Base-by-base conservation (phyloP, 2,888 invertebrate species). In the Pterostichus niger region DNA sequence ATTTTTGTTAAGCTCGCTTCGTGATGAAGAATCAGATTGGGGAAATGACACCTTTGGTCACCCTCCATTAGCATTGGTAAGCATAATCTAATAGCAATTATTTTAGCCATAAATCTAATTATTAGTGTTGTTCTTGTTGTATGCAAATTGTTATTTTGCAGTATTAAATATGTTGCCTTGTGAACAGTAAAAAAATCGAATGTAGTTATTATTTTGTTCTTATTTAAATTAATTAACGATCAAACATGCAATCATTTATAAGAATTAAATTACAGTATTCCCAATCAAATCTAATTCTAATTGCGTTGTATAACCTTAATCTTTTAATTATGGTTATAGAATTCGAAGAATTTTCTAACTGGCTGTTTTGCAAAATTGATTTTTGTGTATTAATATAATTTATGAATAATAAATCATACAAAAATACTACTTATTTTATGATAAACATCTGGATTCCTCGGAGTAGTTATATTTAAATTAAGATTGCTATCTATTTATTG, bases 181-280 rank as follows among this genome's bases (percentile, higher is more conserved):
- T 71, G 33, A n/a, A 17, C 15, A 5, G 10, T 9, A 11, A 56
- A 56, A 71, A 71, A 71, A 71, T 13, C 44, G 17, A 15, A 71
- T 44, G 35, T 71, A 71, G 17, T 71, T 15, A 71, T 71, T 71
- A 71, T 71, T 52, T 40, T 71, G 68, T 71, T 71, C 68, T 44
- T 71, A 71, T 40, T 71, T 46, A 44, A 71, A 64, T 64, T 71
- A 71, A 71, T 71, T 71, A 71, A 44, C 17, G n/a, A 64, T 33
- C 33, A 64, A 7, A 13, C 64, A 35, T 59, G 59, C 31, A 64
- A 40, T 40, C 35, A 31, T 59, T 59, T 11, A 7, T 54, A 54
- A 54, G 24, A 59, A 64, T 13, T 17, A 17, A 56, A 56, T 56
- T 56, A 56, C 40, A 24, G 40, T 56, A 56, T 6, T 17, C 13